Evolutionary conservation across 2,888 invertebrate genomes (phyloP).

Genomic region (Diadromus collaris): DNA sequence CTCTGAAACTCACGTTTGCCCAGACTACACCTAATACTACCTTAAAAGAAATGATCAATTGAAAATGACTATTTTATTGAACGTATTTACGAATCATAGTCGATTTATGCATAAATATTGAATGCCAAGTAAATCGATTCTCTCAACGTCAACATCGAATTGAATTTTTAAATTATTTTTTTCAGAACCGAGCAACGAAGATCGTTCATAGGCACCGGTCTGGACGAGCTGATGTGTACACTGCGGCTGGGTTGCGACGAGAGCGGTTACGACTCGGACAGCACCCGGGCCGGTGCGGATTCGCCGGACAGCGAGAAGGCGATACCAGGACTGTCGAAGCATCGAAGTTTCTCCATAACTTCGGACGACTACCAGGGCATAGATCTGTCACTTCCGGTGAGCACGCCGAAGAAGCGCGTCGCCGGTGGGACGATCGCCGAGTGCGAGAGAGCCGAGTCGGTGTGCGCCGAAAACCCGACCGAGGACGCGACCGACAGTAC

Average conservation of each 20-base stretch:
- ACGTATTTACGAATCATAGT: neutral
- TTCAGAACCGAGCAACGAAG: slow-evolving; percentile 63
- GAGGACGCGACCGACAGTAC: slow-evolving; percentile 35
- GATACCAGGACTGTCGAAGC: slow-evolving; percentile 63
- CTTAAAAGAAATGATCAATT: too few species aligned
- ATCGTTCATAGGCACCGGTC: slow-evolving; percentile 63
- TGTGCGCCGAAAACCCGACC: neutral
- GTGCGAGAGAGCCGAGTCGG: neutral
- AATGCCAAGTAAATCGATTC: neutral
- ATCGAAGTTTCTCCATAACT: slow-evolving; percentile 73
- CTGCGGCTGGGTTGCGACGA: slow-evolving; percentile 80
- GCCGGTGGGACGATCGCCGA: neutral
- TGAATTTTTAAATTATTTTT: neutral
- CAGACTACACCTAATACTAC: too few species aligned
- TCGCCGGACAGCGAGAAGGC: slow-evolving; percentile 80
- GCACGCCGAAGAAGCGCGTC: slow-evolving; percentile 53
- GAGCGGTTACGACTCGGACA: slow-evolving; percentile 84
- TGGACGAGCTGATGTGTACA: slow-evolving; percentile 77
- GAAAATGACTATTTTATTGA: too few species aligned
- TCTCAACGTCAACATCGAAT: neutral
- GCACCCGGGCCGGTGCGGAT: slow-evolving; percentile 81
- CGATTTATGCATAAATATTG: neutral
- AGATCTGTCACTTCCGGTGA: slow-evolving; percentile 67
- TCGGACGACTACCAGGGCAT: slow-evolving; percentile 75
- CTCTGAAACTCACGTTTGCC: too few species aligned